phyloP scores from a whole-genome alignment of 2,113 vertebrate species.

The Anoplopoma fimbria region DNA sequence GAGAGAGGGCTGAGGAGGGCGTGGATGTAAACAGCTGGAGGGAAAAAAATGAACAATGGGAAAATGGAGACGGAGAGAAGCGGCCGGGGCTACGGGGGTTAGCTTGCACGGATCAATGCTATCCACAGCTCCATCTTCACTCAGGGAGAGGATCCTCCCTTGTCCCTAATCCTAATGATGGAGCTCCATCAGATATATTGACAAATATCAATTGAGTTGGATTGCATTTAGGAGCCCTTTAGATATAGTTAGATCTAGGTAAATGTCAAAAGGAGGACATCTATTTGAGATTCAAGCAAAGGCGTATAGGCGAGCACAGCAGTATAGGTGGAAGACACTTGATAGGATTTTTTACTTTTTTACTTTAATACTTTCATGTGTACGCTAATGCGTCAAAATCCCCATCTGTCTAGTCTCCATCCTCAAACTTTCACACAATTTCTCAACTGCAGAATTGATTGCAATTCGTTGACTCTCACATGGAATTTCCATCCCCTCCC shows the following conservation, averaged over 20 bases:
- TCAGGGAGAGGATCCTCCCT: slow-evolving; percentile 26
- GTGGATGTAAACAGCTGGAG: slow-evolving; percentile 76
- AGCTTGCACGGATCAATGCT: slow-evolving; percentile 75
- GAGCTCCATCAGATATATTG: slow-evolving; percentile 60
- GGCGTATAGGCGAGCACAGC: background rate
- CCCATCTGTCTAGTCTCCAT: slow-evolving; percentile 52
- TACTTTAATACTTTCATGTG: slow-evolving; percentile 19
- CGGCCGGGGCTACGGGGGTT: slow-evolving; percentile 49
- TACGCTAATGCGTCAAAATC: slow-evolving; percentile 37
- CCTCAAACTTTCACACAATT: slow-evolving; percentile 56
- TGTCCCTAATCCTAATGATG: slow-evolving; percentile 58
- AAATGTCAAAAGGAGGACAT: slow-evolving; percentile 46
- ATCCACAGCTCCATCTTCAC: slow-evolving; percentile 62
- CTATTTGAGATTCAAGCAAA: background rate
- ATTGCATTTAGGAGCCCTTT: slow-evolving; percentile 5
- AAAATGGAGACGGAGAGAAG: slow-evolving; percentile 60
- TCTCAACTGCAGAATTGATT: slow-evolving; percentile 64
- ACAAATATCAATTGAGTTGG: slow-evolving; percentile 51
- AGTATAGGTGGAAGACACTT: background rate
- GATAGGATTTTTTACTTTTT: background rate
- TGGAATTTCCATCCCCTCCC: too few relatives aligned
- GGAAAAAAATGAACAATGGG: slow-evolving; percentile 71
- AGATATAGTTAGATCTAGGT: slow-evolving; percentile 5
- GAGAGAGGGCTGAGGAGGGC: slow-evolving; percentile 56
- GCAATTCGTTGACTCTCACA: slow-evolving; percentile 51